Percentiles rank a stretch among this genome's conserved stretches.
These are phyloP conservation scores for Microplitis deprimator DNA, from an alignment of 2,888 invertebrate species.

Conservation along the genomic window DNA sequence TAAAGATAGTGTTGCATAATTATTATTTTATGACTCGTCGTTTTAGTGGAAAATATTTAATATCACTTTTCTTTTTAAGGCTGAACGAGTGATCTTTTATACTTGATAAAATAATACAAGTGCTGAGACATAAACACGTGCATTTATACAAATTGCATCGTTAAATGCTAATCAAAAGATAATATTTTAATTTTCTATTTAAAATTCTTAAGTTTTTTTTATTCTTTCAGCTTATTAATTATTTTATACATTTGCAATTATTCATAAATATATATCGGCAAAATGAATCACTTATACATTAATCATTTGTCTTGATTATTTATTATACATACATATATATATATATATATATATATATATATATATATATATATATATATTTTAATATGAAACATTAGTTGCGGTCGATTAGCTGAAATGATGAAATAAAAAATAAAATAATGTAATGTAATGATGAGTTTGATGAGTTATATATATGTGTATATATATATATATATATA, in stretches of 20 bases:
- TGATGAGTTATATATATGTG: background rate
- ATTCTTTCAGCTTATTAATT: background rate
- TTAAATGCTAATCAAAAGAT: background rate
- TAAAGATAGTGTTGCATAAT: background rate
- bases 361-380: background rate
- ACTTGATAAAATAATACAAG: background rate
- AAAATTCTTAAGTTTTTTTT: background rate
- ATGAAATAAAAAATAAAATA: conserved; percentile 12
- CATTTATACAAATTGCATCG: background rate
- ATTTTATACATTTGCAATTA: background rate
- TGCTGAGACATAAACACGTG: background rate
- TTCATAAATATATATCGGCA: background rate
- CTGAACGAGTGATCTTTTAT: background rate
- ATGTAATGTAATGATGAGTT: conserved; percentile 16
- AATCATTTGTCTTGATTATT: background rate
- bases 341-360: background rate
- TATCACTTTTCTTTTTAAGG: background rate
- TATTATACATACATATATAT: background rate
- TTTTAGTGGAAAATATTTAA: background rate
- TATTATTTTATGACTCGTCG: background rate
- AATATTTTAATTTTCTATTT: background rate
- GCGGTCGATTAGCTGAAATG: background rate
- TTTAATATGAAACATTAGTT: background rate
- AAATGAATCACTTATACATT: background rate
- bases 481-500: too few species aligned